A percentile compares a stretch with the other conserved stretches of the same genome.
These are phyloP conservation scores for Gonioctena quinquepunctata DNA, from an alignment of 1,140 invertebrate genomes.

Conservation along the genomic window DNA sequence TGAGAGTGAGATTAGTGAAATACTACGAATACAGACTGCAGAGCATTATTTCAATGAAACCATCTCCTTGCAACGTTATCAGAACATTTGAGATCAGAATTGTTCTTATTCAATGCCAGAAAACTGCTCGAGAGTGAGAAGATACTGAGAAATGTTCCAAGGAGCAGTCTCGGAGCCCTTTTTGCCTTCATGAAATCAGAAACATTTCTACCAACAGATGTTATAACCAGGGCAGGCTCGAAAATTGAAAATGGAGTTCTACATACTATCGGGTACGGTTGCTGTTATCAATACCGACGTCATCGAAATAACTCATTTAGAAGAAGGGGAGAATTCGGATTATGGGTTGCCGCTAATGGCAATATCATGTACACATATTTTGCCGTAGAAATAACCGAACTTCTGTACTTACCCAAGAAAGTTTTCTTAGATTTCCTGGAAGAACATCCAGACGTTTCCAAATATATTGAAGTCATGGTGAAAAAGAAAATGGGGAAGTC, in stretches of 20 bases:
- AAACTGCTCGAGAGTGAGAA: slow-evolving; percentile 53
- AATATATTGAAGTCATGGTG: slow-evolving; percentile 13
- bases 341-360: background rate
- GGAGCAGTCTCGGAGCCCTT: slow-evolving; percentile 44
- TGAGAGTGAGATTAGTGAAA: slow-evolving; percentile 20
- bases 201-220: slow-evolving; percentile 57
- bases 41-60: slow-evolving; percentile 27
- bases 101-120: slow-evolving; percentile 53
- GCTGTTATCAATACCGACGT: slow-evolving; percentile 39
- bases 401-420: slow-evolving; percentile 20
- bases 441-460: background rate
- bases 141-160: slow-evolving; percentile 52
- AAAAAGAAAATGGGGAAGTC: background rate
- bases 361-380: slow-evolving; percentile 10
- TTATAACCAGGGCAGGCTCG: slow-evolving; percentile 54
- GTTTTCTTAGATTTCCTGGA: slow-evolving; percentile 2
- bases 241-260: slow-evolving; percentile 55
- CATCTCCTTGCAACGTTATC: slow-evolving; percentile 33
- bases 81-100: slow-evolving; percentile 45
- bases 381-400: slow-evolving; percentile 27
- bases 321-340: slow-evolving; percentile 31
- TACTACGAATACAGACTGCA: slow-evolving; percentile 28
- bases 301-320: slow-evolving; percentile 22
- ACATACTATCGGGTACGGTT: slow-evolving; percentile 58
- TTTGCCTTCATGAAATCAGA: slow-evolving; percentile 47